Conservation (phyloP, 2,797 vertebrate genomes). For the Pangasius macronema region DNA sequence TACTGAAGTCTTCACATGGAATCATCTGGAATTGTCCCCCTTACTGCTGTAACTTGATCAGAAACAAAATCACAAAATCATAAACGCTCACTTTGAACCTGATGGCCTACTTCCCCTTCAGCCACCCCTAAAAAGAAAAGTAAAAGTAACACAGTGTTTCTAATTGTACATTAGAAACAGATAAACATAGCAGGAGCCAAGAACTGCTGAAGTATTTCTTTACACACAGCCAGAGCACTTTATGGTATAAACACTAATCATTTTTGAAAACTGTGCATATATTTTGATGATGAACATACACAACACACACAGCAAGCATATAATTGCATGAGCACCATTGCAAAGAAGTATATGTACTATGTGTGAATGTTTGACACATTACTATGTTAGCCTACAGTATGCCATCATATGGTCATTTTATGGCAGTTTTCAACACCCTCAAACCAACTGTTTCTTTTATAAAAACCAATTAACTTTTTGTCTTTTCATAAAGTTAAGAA, state of each 20-base stretch:
- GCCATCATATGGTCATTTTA: background rate
- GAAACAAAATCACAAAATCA: conserved; percentile 31
- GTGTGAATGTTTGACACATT: too few species aligned
- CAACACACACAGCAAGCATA: conserved; percentile 49
- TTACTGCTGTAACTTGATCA: conserved; percentile 74
- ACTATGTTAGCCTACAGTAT: background rate
- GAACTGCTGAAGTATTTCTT: conserved; percentile 38
- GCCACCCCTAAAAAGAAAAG: background rate
- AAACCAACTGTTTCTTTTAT: background rate
- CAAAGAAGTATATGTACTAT: background rate
- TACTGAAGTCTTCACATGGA: conserved; percentile 92
- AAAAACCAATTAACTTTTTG: background rate
- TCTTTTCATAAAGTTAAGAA: background rate
- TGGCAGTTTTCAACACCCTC: background rate
- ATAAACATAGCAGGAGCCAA: background rate
- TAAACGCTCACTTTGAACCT: conserved; percentile 7
- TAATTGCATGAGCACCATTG: conserved; percentile 8
- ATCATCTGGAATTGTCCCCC: conserved; percentile 78
- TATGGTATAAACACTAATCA: conserved; percentile 36
- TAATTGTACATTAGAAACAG: background rate
- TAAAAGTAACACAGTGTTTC: background rate
- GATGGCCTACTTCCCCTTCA: background rate
- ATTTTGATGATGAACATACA: conserved; percentile 59
- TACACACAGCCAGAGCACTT: conserved; percentile 57
- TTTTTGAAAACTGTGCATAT: conserved; percentile 45